phyloP scores from a whole-genome alignment of 2,888 invertebrate species.

The Tetrapedia diversipes region DNA sequence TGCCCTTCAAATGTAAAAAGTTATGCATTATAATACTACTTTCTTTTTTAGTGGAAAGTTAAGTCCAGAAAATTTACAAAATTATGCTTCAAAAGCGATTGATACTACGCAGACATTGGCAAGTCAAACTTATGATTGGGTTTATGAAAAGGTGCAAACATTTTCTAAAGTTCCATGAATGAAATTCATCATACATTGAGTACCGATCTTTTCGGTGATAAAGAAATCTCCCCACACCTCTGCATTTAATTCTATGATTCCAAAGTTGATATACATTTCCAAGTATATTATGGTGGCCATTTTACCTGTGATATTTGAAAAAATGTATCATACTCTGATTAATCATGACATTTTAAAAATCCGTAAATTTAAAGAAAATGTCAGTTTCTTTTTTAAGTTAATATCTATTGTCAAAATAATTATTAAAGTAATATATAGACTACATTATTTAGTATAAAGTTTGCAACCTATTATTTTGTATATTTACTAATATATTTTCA shows the following conservation, averaged over 20 bases:
- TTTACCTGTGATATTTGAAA: slow-evolving; percentile 81
- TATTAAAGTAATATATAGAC: slow-evolving; percentile 62
- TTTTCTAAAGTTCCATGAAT: slow-evolving; percentile 88
- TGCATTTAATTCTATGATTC: slow-evolving; percentile 78
- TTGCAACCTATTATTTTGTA: slow-evolving; percentile 75
- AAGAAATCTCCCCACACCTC: slow-evolving; percentile 63
- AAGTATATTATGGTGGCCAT: slow-evolving; percentile 75
- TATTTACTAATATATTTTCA: slow-evolving; percentile 77
- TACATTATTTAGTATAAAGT: slow-evolving; percentile 37
- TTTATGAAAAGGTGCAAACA: slow-evolving; percentile 90
- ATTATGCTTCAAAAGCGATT: slow-evolving; percentile 86
- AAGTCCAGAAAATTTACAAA: slow-evolving; percentile 90
- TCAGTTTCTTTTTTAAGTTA: slow-evolving; percentile 41
- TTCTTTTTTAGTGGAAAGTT: slow-evolving; percentile 87
- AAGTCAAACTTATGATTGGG: slow-evolving; percentile 89
- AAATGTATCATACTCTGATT: slow-evolving; percentile 67
- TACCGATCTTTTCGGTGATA: slow-evolving; percentile 53
- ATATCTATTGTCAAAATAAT: slow-evolving; percentile 46
- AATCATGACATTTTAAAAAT: slow-evolving; percentile 49
- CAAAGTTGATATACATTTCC: slow-evolving; percentile 64
- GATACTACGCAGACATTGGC: slow-evolving; percentile 88
- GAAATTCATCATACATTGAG: slow-evolving; percentile 45
- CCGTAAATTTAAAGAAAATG: slow-evolving; percentile 44
- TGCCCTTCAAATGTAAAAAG: not conserved
- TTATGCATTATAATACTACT: not conserved